These are phyloP conservation scores for Pachyrhynchus sulphureomaculatus DNA, from an alignment of 1,140 invertebrate genomes.

Conservation along the genomic window DNA sequence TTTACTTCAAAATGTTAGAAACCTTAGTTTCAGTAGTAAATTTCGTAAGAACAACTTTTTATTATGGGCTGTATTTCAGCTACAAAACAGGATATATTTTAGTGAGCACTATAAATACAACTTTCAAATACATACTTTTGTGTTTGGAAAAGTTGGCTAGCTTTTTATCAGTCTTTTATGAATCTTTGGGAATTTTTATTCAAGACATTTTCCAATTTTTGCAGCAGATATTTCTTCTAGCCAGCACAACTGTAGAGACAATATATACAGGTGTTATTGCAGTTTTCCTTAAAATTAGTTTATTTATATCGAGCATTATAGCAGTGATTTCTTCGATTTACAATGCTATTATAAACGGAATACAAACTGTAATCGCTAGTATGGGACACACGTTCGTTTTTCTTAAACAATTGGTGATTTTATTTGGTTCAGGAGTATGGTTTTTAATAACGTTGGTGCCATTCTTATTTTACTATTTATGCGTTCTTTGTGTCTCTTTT, in stretches of 20 bases:
- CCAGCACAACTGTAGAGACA: neutral
- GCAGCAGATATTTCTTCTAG: neutral
- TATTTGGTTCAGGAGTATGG: slow-evolving; percentile 38
- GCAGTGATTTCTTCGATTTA: neutral
- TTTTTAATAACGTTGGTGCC: slow-evolving; percentile 33
- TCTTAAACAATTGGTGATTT: slow-evolving; percentile 23
- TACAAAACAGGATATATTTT: slow-evolving; percentile 34
- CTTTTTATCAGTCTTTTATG: slow-evolving; percentile 20
- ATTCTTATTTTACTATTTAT: slow-evolving; percentile 16
- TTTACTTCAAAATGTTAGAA: slow-evolving; percentile 12
- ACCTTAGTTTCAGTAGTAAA: slow-evolving; percentile 14
- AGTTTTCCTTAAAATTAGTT: neutral
- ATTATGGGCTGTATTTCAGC: slow-evolving; percentile 27
- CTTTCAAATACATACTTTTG: neutral
- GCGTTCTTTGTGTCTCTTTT: neutral
- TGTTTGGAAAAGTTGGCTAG: neutral
- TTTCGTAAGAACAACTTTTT: slow-evolving; percentile 6
- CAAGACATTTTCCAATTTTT: slow-evolving; percentile 26
- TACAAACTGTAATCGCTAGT: neutral
- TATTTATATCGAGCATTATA: neutral
- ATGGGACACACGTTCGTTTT: slow-evolving; percentile 14
- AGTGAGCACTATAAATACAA: slow-evolving; percentile 13
- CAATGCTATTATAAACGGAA: neutral
- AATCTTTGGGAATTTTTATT: slow-evolving; percentile 34
- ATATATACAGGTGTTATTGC: neutral